phyloP scores from a whole-genome alignment of 2,797 vertebrate species.

The Sebastes iracundus region DNA sequence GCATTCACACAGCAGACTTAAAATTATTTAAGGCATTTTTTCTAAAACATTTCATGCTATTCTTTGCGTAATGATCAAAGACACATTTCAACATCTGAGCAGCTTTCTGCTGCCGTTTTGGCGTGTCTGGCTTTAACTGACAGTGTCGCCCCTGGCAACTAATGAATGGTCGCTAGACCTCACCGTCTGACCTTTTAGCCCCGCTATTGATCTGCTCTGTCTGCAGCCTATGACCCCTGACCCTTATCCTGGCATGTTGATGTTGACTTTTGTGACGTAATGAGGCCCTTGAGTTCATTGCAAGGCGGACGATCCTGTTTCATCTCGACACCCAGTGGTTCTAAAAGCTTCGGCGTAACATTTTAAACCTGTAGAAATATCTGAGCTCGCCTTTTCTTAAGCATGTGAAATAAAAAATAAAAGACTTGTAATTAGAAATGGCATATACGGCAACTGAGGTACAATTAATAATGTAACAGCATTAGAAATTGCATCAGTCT shows the following conservation, averaged over 20 bases:
- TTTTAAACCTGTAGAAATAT: conserved; percentile 9
- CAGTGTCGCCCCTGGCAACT: conserved; percentile 66
- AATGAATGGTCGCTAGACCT: conserved; percentile 57
- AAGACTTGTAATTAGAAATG: conserved; percentile 25
- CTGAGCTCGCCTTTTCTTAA: conserved; percentile 7
- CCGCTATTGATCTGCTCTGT: conserved; percentile 76
- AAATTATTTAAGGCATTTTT: conserved; percentile 6
- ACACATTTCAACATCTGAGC: conserved; percentile 23
- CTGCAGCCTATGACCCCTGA: conserved; percentile 76
- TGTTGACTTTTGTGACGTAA: conserved; percentile 71
- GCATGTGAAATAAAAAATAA: conserved; percentile 1
- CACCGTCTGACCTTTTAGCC: conserved; percentile 75
- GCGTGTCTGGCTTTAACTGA: conserved; percentile 65
- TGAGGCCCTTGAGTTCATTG: conserved; percentile 38
- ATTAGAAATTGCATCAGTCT: conserved; percentile 58
- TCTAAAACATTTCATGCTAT: conserved; percentile 2
- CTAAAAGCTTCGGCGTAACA: neutral
- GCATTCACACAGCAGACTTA: neutral
- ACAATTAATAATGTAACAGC: conserved; percentile 35
- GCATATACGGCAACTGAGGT: conserved; percentile 40
- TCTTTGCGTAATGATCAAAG: conserved; percentile 27
- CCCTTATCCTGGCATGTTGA: conserved; percentile 52
- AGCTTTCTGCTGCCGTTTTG: conserved; percentile 44
- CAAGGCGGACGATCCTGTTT: conserved; percentile 16
- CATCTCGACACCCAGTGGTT: neutral